Evolutionary conservation across 2,888 invertebrate species (phyloP), one percentile per base, ranked within the genome.

Genomic region (Agelastica alni): DNA sequence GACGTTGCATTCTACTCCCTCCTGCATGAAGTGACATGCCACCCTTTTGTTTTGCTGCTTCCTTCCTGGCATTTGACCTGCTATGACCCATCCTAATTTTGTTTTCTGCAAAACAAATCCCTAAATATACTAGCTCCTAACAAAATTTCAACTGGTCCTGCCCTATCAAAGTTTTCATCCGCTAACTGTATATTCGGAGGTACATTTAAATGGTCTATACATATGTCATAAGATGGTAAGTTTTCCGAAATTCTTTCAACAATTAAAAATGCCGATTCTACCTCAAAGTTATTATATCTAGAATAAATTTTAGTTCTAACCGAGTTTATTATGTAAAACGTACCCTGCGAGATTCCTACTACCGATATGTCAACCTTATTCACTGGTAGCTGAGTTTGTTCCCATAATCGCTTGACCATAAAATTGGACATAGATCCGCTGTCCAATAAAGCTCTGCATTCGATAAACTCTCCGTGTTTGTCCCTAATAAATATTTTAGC

Each of bases 11-110:
- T 30, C 22, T 18, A 17, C 18, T 17, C 3, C 9, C 7, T 39
- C 14, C 17, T 16, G 16, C 14, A 13, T 12, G 7, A 49, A 30
- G 30, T 30, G 14, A 18, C 28, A 30, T 13, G 14, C 16, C 10
- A 14, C 16, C 13, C 7, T 22, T 30, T 43, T 43, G 10, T n/a
- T 28, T n/a, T 30, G 5, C 16, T 16, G 9, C 16, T 43, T 22
- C 4, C 2, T n/a, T 4, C 31, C 43, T 18, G 28, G 31, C 12
- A 16, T 28, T 22, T 13, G 43, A 1, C 53, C 49, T 9, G 49
- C 13, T 13, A 54, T 22, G 10, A 57, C 26, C 49, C 49, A 57
- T 3, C 57, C 53, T 12, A 48, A 22, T 20, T 42, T 28, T 10
- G 42, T 47, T 22, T 47, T 43, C n/a, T 52, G 36, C 5, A n/a